A percentile compares a stretch with the other conserved stretches of the same genome.
phyloP scores from a whole-genome alignment of 2,888 invertebrate genomes.

The Platycnemis pennipes region DNA sequence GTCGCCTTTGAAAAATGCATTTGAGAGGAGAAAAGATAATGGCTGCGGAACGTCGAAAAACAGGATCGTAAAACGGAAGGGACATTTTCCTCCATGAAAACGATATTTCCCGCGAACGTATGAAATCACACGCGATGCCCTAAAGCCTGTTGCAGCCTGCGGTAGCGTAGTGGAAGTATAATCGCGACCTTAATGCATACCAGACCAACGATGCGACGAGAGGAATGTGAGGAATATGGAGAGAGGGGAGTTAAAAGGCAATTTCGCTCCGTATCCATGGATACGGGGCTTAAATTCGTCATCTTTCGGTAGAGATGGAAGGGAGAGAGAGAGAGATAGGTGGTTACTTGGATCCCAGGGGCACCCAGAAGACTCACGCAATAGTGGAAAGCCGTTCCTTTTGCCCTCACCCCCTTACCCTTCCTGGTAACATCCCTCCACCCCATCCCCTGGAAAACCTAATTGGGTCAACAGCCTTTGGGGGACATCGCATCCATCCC shows the following conservation, averaged over 20 bases:
- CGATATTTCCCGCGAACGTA: no score
- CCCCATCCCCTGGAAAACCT: neutral
- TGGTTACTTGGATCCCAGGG: neutral
- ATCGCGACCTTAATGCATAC: neutral
- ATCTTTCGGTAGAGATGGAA: neutral
- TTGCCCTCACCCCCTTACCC: neutral
- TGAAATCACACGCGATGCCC: neutral
- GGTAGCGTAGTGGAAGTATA: neutral
- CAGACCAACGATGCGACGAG: neutral
- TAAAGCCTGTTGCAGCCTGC: neutral
- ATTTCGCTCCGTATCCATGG: slow-evolving; percentile 29
- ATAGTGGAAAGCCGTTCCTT: neutral
- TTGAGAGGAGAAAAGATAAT: no score
- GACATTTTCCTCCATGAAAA: no score
- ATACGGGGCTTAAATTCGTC: slow-evolving; percentile 26
- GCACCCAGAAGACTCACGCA: neutral
- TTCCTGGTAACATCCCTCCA: neutral
- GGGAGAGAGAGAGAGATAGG: neutral
- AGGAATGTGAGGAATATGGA: neutral
- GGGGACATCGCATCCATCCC: neutral
- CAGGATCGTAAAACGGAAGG: no score
- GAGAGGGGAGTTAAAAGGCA: neutral
- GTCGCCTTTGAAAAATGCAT: no score
- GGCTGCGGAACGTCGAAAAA: no score
- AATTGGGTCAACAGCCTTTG: slow-evolving; percentile 18